Percentiles rank a stretch among this genome's conserved stretches.
These are phyloP conservation scores for Ernsta delagoae DNA, from an alignment of 2,888 invertebrate genomes.

Conservation along the genomic window DNA sequence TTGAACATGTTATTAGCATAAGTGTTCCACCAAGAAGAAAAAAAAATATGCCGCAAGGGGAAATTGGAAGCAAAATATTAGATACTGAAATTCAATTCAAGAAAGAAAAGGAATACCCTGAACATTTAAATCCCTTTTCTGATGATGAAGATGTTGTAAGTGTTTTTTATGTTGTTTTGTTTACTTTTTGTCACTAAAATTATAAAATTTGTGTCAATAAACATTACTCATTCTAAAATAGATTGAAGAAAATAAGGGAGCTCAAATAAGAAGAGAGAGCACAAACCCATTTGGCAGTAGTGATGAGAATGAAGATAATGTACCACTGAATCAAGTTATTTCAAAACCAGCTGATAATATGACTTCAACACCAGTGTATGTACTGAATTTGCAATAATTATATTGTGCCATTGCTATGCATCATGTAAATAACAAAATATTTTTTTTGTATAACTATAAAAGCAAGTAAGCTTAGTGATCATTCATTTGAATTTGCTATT, in stretches of 20 bases:
- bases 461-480: too few species aligned
- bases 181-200: not conserved
- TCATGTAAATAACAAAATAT: too few species aligned
- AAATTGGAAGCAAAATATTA: constrained; percentile 49
- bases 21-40: constrained; percentile 77
- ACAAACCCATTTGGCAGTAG: constrained; percentile 90
- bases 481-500: too few species aligned
- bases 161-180: constrained; percentile 15
- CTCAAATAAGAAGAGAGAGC: constrained; percentile 60
- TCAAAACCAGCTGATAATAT: constrained; percentile 52
- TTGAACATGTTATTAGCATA: constrained; percentile 61
- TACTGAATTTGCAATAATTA: constrained; percentile 37
- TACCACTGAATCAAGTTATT: constrained; percentile 61
- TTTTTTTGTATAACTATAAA: too few species aligned
- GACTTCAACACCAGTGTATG: constrained; percentile 63
- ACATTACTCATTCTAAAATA: not conserved
- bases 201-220: not conserved
- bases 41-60: constrained; percentile 54
- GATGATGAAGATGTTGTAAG: constrained; percentile 84
- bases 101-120: constrained; percentile 86
- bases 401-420: not conserved
- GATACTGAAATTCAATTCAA: constrained; percentile 46
- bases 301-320: constrained; percentile 85
- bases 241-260: constrained; percentile 44
- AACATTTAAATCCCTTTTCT: constrained; percentile 93